Percentiles rank a stretch among this genome's conserved stretches.
These are phyloP conservation scores for Channa maculata DNA, from an alignment of 2,113 vertebrate genomes.

Conservation along the genomic window DNA sequence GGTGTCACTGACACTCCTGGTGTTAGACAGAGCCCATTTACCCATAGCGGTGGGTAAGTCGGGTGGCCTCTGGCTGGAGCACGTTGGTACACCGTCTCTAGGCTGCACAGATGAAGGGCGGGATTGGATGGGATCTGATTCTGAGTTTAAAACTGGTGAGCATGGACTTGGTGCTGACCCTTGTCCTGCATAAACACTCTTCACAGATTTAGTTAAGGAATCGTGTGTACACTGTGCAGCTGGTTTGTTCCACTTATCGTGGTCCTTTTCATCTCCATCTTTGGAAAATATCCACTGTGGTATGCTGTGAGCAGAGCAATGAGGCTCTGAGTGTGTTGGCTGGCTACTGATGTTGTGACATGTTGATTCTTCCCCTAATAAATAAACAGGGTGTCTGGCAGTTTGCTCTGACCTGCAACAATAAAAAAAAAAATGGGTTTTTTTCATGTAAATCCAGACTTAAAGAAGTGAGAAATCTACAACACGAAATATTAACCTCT, in stretches of 20 bases:
- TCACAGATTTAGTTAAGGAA: fast-evolving
- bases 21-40: slow-evolving; percentile 18
- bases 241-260: neutral
- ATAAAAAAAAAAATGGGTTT: neutral
- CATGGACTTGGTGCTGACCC: neutral
- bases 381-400: neutral
- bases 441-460: neutral
- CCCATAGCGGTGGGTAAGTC: slow-evolving; percentile 37
- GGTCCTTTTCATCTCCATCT: neutral
- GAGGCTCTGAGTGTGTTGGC: neutral
- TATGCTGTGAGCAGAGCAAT: neutral
- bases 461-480: neutral
- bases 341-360: neutral
- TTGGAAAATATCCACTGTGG: neutral
- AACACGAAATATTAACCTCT: no score
- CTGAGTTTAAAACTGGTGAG: neutral
- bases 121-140: neutral
- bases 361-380: slow-evolving; percentile 25
- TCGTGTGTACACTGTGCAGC: neutral
- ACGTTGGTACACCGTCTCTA: slow-evolving; percentile 62
- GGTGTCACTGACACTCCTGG: slow-evolving; percentile 21
- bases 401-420: slow-evolving; percentile 39
- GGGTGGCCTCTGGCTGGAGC: slow-evolving; percentile 69
- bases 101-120: slow-evolving; percentile 1
- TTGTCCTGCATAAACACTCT: neutral